Evolutionary conservation across 1,140 invertebrate species (phyloP), one percentile per base, ranked within the genome.

Genomic region (Homarus americanus): DNA sequence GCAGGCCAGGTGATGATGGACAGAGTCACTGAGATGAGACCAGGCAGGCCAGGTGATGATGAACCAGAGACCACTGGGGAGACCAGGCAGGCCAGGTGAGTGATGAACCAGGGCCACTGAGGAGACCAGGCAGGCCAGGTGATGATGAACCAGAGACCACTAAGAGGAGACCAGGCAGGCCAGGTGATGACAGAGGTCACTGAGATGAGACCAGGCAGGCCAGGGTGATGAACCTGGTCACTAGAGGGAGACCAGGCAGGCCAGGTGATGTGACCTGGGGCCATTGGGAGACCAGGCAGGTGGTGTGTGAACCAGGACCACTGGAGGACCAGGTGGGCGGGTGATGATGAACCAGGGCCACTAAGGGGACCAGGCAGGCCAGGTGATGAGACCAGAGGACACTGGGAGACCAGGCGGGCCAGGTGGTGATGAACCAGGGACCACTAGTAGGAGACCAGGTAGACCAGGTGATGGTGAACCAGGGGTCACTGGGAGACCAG

Each of bases 381-480:
- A 63, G 58, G 58, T 63, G 58, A 63, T 0, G 58, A 63, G 15
- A 63, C 58, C 58, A 4, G 58, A 63, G 5, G 0, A 0, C 5
- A 63, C 24, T 0, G 58, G 49, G 44, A 82, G 49, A 53, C 44
- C 44, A 80, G 78, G 78, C 49, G 53, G 41, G 49, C 78, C 41
- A 49, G 78, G 78, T 49, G 76, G 40, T 38, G 78, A 80, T 49
- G 78, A 80, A 53, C 78, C 78, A 49, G 78, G 53, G 28, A 32
- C 17, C 24, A 53, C 36, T 2, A 80, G 15, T 15, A 34, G 32
- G n/a, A 82, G 34, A 34, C 79, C 79, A 17, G 79, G 79, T 15
- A 82, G 41, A 34, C 79, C 79, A 53, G 79, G 79, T 53, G 79
- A 82, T 44, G 76, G 41, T 41, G 49, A 82, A 44, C 79, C 79